Base-by-base conservation (phyloP, 2,113 vertebrate genomes). In the Otis tarda region DNA sequence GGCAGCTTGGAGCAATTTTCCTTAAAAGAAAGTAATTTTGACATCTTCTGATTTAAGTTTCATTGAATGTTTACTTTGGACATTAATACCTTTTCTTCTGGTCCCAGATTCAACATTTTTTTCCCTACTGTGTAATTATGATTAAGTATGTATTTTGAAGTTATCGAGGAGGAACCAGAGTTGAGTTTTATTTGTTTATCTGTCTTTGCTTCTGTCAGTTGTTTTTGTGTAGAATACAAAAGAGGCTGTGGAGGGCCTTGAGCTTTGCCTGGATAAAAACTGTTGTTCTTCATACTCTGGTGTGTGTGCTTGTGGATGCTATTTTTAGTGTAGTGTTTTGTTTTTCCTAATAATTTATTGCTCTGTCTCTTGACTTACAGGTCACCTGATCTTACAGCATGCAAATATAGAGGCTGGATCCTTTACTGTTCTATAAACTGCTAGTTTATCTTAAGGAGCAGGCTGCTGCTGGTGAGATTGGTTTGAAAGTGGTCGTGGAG, bases 301-400 rank as follows among this genome's bases (percentile, higher is more conserved):
- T 41, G 41, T 41, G 41, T 41, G 41, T 41, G 67, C 71, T 93
- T 0, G 0, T 27, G 55, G 30, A 27, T 5, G 0, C 84, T 95
- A 91, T 97, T 96, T 95, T 95, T 95, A 95, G 89, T 2, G 23
- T 4, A 70, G 45, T 74, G 71, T 74, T 89, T 88, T 88, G 64
- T 50, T 90, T 61, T 92, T 21, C 50, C 52, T 63, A 57, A 71
- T 85, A 84, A 87, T 81, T 94, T 71, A 80, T 78, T 89, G 55
- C 70, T 50, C 10, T 7, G 45, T n/a, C 15, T 79, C 81, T 79
- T 60, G 80, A 21, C 73, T 94, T 47, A 1, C 5, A 8, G 74
- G 69, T 92, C 90, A 69, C 74, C 61, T 79, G 87, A 67, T 75
- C 56, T 25, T 50, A 25, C 61, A 65, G 85, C 74, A 31, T 0